phyloP scores from a whole-genome alignment of 2,888 invertebrate genomes.

The Hofmannophila pseudospretella region DNA sequence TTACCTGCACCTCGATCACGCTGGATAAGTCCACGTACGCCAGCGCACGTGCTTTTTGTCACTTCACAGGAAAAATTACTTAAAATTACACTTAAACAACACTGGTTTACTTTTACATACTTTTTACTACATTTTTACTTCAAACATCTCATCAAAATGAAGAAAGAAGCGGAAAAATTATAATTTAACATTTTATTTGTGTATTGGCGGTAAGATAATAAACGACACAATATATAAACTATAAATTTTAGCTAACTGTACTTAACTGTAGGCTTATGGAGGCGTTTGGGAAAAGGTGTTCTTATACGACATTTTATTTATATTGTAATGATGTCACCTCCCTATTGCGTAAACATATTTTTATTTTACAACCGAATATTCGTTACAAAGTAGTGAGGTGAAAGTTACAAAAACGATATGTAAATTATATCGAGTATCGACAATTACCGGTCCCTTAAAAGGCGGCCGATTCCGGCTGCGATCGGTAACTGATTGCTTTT shows the following conservation, averaged over 20 bases:
- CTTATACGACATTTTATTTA: neutral
- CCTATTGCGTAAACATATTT: neutral
- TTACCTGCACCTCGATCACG: constrained; percentile 86
- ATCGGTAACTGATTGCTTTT: constrained; percentile 64
- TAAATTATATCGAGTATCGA: constrained; percentile 52
- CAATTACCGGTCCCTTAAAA: constrained; percentile 65
- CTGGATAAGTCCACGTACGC: constrained; percentile 87
- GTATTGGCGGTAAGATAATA: too few species aligned
- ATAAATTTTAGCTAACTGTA: too few species aligned
- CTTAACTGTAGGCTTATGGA: neutral
- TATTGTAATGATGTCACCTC: too few species aligned
- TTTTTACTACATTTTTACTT: constrained; percentile 11
- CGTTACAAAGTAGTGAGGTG: constrained; percentile 36
- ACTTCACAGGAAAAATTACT: constrained; percentile 33
- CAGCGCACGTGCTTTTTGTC: constrained; percentile 77
- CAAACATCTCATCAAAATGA: too few species aligned
- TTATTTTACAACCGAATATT: constrained; percentile 2
- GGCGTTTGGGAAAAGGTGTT: neutral
- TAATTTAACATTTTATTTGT: too few species aligned
- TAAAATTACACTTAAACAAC: constrained; percentile 6
- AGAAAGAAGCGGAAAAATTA: too few species aligned
- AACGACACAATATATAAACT: too few species aligned
- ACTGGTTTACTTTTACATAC: constrained; percentile 1
- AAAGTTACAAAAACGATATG: constrained; percentile 58
- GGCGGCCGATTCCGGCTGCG: constrained; percentile 54